A percentile compares a stretch with the other conserved stretches of the same genome.
phyloP scores from a whole-genome alignment of 1,140 invertebrate genomes.

The Pinna nobilis region DNA sequence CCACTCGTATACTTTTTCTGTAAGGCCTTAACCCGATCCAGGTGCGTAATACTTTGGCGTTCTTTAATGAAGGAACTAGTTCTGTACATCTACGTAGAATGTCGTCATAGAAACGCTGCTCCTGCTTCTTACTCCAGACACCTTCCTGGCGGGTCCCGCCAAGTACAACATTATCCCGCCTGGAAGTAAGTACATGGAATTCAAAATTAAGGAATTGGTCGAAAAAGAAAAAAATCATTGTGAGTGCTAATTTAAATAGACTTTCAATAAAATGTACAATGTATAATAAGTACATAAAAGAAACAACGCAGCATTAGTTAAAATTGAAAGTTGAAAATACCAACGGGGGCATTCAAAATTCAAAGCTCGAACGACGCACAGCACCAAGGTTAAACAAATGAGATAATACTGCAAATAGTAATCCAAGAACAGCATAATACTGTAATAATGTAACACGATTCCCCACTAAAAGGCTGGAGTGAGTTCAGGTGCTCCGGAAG shows the following conservation, averaged over 20 bases:
- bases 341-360: too few relatives aligned
- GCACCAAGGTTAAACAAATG: too few relatives aligned
- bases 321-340: too few relatives aligned
- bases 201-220: neutral
- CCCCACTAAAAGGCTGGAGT: too few relatives aligned
- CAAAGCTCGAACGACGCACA: too few relatives aligned
- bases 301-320: too few relatives aligned
- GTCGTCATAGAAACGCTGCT: conserved; percentile 25
- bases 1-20: conserved; percentile 27
- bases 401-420: too few relatives aligned
- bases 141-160: conserved; percentile 45
- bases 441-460: too few relatives aligned
- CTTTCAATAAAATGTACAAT: neutral
- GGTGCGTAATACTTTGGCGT: conserved; percentile 10
- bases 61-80: conserved; percentile 38
- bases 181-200: neutral
- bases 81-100: conserved; percentile 34
- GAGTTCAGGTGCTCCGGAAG: too few relatives aligned
- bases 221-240: neutral
- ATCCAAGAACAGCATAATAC: too few relatives aligned
- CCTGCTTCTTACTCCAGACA: conserved; percentile 5
- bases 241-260: neutral
- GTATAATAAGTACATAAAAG: neutral
- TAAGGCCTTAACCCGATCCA: conserved; percentile 46
- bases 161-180: conserved; percentile 47